These are phyloP conservation scores for Eulimnadia texana DNA, from an alignment of 1,140 invertebrate genomes.

Conservation along the genomic window DNA sequence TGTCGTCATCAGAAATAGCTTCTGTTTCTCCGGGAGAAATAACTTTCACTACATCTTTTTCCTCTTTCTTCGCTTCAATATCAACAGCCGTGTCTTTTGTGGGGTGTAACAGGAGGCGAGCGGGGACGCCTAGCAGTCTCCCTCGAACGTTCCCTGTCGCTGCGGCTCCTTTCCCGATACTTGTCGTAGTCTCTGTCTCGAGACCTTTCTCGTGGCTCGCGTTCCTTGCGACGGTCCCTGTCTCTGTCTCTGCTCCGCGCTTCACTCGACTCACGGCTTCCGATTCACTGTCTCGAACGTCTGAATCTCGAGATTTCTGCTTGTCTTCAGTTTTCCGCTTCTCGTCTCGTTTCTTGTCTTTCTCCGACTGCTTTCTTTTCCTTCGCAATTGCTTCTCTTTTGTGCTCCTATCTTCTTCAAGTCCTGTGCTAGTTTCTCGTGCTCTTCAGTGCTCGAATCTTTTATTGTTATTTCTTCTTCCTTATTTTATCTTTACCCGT, in stretches of 20 bases:
- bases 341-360: conserved; percentile 15
- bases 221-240: conserved; percentile 18
- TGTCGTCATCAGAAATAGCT: conserved; percentile 30
- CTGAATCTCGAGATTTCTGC: not conserved
- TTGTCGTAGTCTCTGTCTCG: conserved; percentile 12
- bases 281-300: not conserved
- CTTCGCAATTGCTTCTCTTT: conserved; percentile 29
- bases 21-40: conserved; percentile 31
- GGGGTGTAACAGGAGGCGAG: too few species aligned
- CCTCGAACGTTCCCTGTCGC: not conserved
- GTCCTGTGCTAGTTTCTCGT: conserved; percentile 18
- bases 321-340: conserved; percentile 3
- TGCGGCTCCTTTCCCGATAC: conserved; percentile 5
- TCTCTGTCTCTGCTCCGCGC: too few species aligned
- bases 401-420: conserved; percentile 17
- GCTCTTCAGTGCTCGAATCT: too few species aligned
- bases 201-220: conserved; percentile 15
- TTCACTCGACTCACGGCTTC: not conserved
- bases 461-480: conserved; percentile 21
- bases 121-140: too few species aligned
- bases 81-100: too few species aligned
- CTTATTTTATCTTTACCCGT: conserved; percentile 6
- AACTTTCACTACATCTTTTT: too few species aligned
- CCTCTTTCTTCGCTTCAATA: too few species aligned
- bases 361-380: conserved; percentile 37